A percentile compares a stretch with the other conserved stretches of the same genome.
Evolutionary conservation across 2,113 vertebrate species (phyloP).

Genomic region (Eulemur macaco): DNA sequence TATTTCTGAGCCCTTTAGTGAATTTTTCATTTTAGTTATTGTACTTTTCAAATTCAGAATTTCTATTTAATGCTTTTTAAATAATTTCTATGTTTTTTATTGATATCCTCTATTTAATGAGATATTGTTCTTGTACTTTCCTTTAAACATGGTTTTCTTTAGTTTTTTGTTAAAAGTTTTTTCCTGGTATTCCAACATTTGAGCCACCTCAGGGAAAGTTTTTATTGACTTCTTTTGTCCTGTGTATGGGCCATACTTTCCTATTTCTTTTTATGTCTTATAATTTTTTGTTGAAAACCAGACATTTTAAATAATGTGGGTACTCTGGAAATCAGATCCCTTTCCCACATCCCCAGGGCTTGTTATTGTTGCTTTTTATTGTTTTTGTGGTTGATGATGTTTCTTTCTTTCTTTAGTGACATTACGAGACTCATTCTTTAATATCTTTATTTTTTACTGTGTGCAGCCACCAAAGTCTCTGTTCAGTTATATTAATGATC

Average conservation of each 20-base stretch:
- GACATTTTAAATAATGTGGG: background rate
- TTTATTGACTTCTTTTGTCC: background rate
- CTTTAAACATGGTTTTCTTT: background rate
- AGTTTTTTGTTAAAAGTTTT: background rate
- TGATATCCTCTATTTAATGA: background rate
- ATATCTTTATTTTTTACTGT: background rate
- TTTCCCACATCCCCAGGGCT: background rate
- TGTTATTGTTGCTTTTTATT: background rate
- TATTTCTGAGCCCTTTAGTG: background rate
- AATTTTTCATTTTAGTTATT: slow-evolving; percentile 3
- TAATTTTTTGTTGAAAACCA: slow-evolving; percentile 19
- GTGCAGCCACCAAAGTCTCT: background rate
- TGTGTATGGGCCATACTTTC: background rate
- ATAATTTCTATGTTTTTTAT: background rate
- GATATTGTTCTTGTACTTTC: background rate
- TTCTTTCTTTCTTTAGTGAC: background rate
- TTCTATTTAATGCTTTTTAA: background rate
- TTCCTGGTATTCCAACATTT: background rate
- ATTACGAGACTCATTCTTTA: background rate
- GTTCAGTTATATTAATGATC: background rate
- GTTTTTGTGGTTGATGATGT: background rate
- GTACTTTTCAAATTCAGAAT: background rate
- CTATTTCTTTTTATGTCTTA: background rate
- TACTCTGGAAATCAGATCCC: background rate
- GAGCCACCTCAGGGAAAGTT: background rate